phyloP scores from a whole-genome alignment of 2,888 invertebrate genomes.

The Drosophila neoperkinsi region DNA sequence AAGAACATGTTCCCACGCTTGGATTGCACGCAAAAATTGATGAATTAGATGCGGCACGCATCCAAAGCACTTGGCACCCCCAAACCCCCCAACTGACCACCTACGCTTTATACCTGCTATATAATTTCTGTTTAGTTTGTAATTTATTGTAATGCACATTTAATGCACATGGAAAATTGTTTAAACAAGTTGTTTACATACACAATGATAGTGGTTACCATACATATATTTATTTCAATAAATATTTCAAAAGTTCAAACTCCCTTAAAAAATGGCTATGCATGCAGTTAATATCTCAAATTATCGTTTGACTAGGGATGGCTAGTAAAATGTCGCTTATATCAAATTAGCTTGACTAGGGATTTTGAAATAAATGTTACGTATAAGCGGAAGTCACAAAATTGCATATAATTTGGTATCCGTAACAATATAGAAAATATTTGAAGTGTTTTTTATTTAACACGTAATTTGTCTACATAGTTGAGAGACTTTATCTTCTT shows the following conservation, averaged over 20 bases:
- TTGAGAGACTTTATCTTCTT: neutral
- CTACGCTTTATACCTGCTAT: constrained; percentile 21
- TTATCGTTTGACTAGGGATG: constrained; percentile 22
- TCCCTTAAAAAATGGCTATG: constrained; percentile 19
- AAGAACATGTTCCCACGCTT: neutral
- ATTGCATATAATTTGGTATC: neutral
- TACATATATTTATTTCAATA: constrained; percentile 57
- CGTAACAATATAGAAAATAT: neutral
- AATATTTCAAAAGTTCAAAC: constrained; percentile 55
- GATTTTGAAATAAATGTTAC: neutral
- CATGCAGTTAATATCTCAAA: constrained; percentile 51
- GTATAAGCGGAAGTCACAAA: neutral
- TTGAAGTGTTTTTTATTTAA: neutral
- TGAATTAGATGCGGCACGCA: neutral
- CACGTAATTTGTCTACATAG: neutral
- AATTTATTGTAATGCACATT: constrained; percentile 48
- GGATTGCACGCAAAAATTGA: constrained; percentile 8
- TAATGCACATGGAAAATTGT: constrained; percentile 30
- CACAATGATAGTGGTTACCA: constrained; percentile 32
- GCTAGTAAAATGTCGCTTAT: neutral
- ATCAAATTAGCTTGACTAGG: neutral
- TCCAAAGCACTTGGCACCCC: constrained; percentile 4
- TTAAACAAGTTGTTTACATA: constrained; percentile 27
- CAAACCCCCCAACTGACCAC: neutral
- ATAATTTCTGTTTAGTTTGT: constrained; percentile 50